Evolutionary conservation across 1,140 invertebrate species (phyloP).

Genomic region (Zaprionus taronus): DNA sequence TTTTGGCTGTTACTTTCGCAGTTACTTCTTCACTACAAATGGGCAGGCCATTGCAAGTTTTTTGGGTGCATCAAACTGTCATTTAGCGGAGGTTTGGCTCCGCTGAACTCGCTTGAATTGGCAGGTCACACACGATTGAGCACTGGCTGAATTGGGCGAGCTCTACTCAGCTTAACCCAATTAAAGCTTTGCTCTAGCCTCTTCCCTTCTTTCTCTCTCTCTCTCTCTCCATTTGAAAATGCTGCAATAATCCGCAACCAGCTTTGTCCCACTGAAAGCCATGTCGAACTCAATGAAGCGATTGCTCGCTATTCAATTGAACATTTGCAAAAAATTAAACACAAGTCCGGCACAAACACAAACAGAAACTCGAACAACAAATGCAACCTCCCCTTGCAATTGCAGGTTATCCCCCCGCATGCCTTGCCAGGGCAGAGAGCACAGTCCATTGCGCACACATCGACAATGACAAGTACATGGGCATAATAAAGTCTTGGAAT

Average conservation of each 20-base stretch:
- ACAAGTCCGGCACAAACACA: slow-evolving; percentile 45
- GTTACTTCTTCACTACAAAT: slow-evolving; percentile 41
- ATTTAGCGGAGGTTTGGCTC: slow-evolving; percentile 49
- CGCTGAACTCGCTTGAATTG: slow-evolving; percentile 59
- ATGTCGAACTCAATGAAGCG: slow-evolving; percentile 59
- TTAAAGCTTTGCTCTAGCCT: slow-evolving; percentile 24
- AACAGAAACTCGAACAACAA: slow-evolving; percentile 47
- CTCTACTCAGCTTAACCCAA: slow-evolving; percentile 6
- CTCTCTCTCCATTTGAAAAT: neutral
- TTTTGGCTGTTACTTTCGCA: slow-evolving; percentile 22
- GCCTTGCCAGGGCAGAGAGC: neutral
- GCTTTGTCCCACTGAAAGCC: slow-evolving; percentile 46
- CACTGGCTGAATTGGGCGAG: neutral
- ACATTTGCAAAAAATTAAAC: slow-evolving; percentile 77
- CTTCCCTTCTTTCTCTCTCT: neutral
- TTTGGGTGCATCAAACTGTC: slow-evolving; percentile 58
- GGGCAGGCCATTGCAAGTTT: slow-evolving; percentile 41
- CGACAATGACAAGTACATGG: slow-evolving; percentile 75
- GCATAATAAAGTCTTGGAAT: slow-evolving; percentile 82
- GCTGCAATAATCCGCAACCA: slow-evolving; percentile 38
- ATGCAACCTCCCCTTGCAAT: slow-evolving; percentile 42
- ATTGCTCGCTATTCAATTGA: slow-evolving; percentile 72
- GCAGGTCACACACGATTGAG: slow-evolving; percentile 58
- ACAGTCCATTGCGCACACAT: slow-evolving; percentile 78
- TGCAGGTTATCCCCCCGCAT: slow-evolving; percentile 45